These are phyloP conservation scores for Drosophila ogumai DNA, from an alignment of 1,140 invertebrate genomes.

Conservation along the genomic window DNA sequence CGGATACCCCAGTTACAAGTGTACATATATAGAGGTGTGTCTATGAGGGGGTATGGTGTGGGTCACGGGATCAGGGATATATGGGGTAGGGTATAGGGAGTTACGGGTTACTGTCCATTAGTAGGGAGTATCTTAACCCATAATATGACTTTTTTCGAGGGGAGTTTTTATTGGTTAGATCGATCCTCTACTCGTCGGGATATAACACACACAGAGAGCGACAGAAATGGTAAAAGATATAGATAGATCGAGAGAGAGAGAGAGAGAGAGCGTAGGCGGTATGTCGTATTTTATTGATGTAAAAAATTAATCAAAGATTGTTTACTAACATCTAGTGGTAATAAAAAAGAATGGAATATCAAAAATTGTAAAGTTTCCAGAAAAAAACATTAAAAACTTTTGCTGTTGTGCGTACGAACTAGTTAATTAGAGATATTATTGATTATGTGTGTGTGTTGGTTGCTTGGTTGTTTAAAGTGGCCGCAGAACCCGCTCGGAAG, in stretches of 20 bases:
- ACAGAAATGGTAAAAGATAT: constrained; percentile 15
- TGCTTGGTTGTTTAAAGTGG: constrained; percentile 56
- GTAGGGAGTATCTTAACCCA: constrained; percentile 30
- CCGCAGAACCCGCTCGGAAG: constrained; percentile 56
- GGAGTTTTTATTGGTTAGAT: constrained; percentile 20
- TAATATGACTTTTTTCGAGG: constrained; percentile 8
- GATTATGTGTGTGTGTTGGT: constrained; percentile 29
- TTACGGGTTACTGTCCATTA: constrained; percentile 4
- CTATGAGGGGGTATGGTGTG: constrained; percentile 4
- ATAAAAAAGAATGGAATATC: constrained; percentile 67
- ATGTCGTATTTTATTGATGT: constrained; percentile 78
- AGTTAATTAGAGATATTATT: constrained; percentile 65
- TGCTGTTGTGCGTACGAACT: constrained; percentile 67
- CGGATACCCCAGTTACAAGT: constrained; percentile 66
- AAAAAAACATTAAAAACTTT: constrained; percentile 44
- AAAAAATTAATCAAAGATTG: constrained; percentile 71
- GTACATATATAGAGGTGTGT: constrained; percentile 45
- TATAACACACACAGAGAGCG: constrained; percentile 17
- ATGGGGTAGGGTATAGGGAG: neutral
- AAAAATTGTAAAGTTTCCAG: constrained; percentile 58
- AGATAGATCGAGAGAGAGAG: constrained; percentile 27
- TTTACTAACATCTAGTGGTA: constrained; percentile 52
- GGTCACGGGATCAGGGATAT: neutral
- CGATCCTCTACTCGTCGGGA: constrained; percentile 30
- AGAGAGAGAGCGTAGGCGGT: constrained; percentile 55